Conservation (phyloP, 1,140 invertebrate genomes). For the Brachystomella parvula region DNA sequence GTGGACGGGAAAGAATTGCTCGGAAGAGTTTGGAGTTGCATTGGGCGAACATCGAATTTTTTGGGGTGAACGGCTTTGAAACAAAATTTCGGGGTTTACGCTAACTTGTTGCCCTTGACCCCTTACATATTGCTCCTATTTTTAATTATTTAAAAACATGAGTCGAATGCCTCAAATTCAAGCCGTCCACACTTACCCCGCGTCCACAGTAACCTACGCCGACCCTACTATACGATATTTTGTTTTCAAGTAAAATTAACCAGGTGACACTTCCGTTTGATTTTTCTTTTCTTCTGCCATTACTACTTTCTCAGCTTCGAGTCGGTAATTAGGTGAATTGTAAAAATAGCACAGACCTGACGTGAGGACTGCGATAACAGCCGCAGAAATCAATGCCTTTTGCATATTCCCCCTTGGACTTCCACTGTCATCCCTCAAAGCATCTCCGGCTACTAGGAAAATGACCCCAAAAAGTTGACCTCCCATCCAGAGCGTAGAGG, state of each 20-base stretch:
- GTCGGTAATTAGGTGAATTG: constrained; percentile 22
- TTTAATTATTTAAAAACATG: background rate
- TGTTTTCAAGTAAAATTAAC: too few species aligned
- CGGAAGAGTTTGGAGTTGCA: too few species aligned
- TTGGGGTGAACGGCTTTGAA: too few species aligned
- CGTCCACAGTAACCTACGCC: too few species aligned
- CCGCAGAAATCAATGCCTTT: constrained; percentile 11
- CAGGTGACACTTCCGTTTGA: too few species aligned
- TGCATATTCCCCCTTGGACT: constrained; percentile 22
- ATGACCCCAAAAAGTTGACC: constrained; percentile 25
- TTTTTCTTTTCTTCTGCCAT: constrained; percentile 5
- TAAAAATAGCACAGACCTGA: background rate
- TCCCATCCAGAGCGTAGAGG: constrained; percentile 26
- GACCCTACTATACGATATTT: too few species aligned
- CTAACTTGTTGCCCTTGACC: too few species aligned
- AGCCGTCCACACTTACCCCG: too few species aligned
- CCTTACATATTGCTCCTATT: background rate
- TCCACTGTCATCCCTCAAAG: constrained; percentile 15
- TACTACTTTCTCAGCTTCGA: constrained; percentile 18
- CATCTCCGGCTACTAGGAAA: constrained; percentile 19
- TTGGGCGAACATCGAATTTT: too few species aligned
- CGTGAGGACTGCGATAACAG: background rate
- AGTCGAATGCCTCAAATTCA: too few species aligned
- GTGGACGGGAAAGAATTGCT: too few species aligned
- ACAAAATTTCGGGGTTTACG: too few species aligned